phyloP scores from a whole-genome alignment of 2,888 invertebrate species.

The Patella caerulea region DNA sequence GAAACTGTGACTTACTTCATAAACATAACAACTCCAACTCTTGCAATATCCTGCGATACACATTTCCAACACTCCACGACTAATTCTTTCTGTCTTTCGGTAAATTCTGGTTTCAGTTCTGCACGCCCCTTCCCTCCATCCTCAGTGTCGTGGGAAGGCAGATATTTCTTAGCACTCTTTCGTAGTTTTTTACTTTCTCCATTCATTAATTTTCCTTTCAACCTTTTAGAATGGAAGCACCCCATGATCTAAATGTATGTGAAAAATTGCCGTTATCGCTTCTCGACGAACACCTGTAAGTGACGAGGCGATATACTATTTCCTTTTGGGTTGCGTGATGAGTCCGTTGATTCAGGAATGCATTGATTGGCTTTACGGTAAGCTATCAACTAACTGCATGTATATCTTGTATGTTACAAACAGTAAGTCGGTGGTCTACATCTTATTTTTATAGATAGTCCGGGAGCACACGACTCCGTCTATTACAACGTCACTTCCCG shows the following conservation, averaged over 20 bases:
- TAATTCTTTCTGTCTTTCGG: conserved; percentile 53
- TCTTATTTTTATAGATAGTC: no score
- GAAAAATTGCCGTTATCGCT: not conserved
- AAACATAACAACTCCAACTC: conserved; percentile 60
- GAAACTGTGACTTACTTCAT: conserved; percentile 50
- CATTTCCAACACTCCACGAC: conserved; percentile 54
- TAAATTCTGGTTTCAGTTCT: conserved; percentile 46
- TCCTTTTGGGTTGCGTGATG: not conserved
- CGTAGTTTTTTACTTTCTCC: conserved; percentile 14
- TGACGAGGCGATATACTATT: not conserved
- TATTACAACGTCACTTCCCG: no score
- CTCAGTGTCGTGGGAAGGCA: conserved; percentile 35
- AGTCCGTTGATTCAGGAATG: not conserved
- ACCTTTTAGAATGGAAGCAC: conserved; percentile 43
- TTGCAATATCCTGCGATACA: conserved; percentile 56
- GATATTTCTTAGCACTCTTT: conserved; percentile 25
- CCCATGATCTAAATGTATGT: conserved; percentile 35
- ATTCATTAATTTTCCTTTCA: conserved; percentile 40
- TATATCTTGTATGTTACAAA: no score
- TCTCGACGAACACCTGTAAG: not conserved
- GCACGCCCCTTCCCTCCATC: conserved; percentile 25
- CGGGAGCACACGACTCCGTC: no score
- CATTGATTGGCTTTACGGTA: not conserved
- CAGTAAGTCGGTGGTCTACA: no score
- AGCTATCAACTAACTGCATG: no score